phyloP scores from a whole-genome alignment of 1,140 invertebrate genomes.

The Zelostemma sp. region DNA sequence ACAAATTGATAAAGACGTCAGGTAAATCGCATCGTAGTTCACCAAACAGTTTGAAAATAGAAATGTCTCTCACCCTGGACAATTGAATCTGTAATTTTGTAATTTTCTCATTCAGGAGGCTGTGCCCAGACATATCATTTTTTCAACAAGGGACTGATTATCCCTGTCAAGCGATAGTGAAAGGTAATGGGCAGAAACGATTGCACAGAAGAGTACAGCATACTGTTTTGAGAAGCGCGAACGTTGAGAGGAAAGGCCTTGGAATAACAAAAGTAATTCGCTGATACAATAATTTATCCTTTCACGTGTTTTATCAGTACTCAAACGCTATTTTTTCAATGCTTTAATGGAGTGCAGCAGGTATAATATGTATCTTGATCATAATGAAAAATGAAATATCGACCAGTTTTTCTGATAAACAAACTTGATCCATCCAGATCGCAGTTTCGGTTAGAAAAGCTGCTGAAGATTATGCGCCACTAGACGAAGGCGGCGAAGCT shows the following conservation, averaged over 20 bases:
- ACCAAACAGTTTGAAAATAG: no score
- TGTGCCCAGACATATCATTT: constrained; percentile 97
- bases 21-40: no score
- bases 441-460: constrained; percentile 76
- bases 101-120: constrained; percentile 72
- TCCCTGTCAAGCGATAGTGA: constrained; percentile 82
- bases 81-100: constrained; percentile 13
- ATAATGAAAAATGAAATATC: constrained; percentile 1
- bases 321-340: constrained; percentile 30
- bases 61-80: no score
- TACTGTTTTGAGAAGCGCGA: constrained; percentile 86
- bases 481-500: constrained; percentile 86
- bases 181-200: constrained; percentile 81
- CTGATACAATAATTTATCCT: not conserved
- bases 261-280: constrained; percentile 86
- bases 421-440: constrained; percentile 66
- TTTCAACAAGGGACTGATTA: constrained; percentile 94
- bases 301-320: not conserved
- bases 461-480: constrained; percentile 82
- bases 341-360: constrained; percentile 60
- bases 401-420: not conserved
- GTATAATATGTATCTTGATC: constrained; percentile 43
- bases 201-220: constrained; percentile 90
- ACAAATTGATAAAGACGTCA: constrained; percentile 98
- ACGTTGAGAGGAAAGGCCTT: constrained; percentile 88